phyloP scores from a whole-genome alignment of 1,140 invertebrate species.

The Drosophila novamexicana region DNA sequence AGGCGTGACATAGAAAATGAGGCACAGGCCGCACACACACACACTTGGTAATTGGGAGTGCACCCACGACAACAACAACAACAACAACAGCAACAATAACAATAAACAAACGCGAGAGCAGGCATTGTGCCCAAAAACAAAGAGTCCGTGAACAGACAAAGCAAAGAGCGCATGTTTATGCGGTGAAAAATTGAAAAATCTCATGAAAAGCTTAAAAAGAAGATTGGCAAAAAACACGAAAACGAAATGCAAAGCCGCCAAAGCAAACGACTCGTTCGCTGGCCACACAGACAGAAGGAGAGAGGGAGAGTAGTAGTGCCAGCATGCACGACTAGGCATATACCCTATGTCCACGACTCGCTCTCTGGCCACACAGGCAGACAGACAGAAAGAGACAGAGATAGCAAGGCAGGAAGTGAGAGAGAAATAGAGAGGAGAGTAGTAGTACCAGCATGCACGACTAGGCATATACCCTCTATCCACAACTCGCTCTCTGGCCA shows the following conservation, averaged over 20 bases:
- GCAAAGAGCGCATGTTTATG: conserved; percentile 33
- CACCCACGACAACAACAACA: conserved; percentile 58
- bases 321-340: neutral
- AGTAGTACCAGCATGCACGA: neutral
- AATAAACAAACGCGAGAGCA: conserved; percentile 20
- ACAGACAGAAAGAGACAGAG: neutral
- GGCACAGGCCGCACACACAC: conserved; percentile 31
- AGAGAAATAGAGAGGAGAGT: neutral
- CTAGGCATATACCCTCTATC: neutral
- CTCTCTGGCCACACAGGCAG: neutral
- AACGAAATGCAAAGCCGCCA: conserved; percentile 20
- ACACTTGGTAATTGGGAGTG: conserved; percentile 62
- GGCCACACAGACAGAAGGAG: neutral
- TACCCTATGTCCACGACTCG: neutral
- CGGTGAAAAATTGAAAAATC: conserved; percentile 50
- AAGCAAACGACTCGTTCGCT: conserved; percentile 1
- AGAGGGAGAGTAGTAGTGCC: neutral
- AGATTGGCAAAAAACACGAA: conserved; percentile 15
- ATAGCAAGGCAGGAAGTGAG: too few relatives aligned
- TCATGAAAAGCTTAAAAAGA: conserved; percentile 28
- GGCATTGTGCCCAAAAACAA: conserved; percentile 30
- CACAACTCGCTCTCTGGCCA: neutral
- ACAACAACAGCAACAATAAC: conserved; percentile 15
- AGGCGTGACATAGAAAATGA: conserved; percentile 74
- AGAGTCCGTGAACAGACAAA: conserved; percentile 14